Evolutionary conservation across 2,888 invertebrate species (phyloP).

Genomic region (Oscheius sp.): DNA sequence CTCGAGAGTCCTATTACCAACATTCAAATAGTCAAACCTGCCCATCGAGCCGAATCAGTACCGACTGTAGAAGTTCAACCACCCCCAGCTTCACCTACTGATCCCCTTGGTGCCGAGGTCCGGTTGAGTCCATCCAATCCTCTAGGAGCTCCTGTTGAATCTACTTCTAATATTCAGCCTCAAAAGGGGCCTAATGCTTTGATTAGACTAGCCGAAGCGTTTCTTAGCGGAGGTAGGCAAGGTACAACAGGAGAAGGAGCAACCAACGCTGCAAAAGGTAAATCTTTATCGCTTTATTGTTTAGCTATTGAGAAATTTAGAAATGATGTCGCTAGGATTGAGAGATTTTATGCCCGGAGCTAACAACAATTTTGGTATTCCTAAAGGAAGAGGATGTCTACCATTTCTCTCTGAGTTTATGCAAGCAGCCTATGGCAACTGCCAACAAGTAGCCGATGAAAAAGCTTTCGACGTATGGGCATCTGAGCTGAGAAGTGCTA

Average conservation of each 20-base stretch:
- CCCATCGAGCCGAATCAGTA: not conserved
- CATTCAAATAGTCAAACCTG: not conserved
- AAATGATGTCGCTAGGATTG: conserved; percentile 17
- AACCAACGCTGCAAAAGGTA: conserved; percentile 16
- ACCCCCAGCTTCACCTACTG: not conserved
- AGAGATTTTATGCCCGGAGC: conserved; percentile 60
- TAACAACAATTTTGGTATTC: conserved; percentile 63
- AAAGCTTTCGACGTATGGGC: conserved; percentile 68
- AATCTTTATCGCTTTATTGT: not conserved
- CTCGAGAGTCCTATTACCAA: not conserved
- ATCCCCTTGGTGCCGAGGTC: not conserved
- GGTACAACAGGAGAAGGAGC: conserved; percentile 16
- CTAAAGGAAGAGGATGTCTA: conserved; percentile 67
- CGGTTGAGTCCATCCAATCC: conserved; percentile 6
- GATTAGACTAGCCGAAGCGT: conserved; percentile 15
- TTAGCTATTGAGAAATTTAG: no score
- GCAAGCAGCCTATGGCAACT: conserved; percentile 68
- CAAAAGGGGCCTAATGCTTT: conserved; percentile 10
- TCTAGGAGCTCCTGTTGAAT: not conserved
- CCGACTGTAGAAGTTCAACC: not conserved
- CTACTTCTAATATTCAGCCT: not conserved
- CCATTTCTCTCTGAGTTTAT: conserved; percentile 69
- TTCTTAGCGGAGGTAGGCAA: conserved; percentile 16
- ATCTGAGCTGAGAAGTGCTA: conserved; percentile 60
- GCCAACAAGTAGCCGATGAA: conserved; percentile 67